These are phyloP conservation scores for Pagrus major DNA, from an alignment of 2,113 vertebrate species.

Conservation along the genomic window DNA sequence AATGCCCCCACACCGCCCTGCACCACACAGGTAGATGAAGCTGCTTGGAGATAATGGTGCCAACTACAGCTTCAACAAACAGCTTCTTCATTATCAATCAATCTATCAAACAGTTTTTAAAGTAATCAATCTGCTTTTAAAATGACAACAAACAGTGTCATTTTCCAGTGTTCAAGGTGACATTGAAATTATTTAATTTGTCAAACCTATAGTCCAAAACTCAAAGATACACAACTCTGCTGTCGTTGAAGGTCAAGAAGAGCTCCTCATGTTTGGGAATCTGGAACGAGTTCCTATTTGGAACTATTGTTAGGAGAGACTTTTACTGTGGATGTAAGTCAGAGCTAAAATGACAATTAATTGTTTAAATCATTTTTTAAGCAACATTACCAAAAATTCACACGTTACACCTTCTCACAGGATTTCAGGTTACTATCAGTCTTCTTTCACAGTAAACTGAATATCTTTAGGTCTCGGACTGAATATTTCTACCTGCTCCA, in stretches of 20 bases:
- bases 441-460: not conserved
- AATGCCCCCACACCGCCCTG: conserved; percentile 11
- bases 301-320: no score
- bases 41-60: conserved; percentile 5
- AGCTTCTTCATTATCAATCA: not conserved
- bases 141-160: not conserved
- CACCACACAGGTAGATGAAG: not conserved
- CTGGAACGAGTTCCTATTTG: no score
- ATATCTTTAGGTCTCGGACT: not conserved
- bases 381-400: not conserved
- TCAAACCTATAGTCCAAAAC: not conserved
- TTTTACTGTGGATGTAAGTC: no score
- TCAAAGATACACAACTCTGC: not conserved
- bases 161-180: not conserved
- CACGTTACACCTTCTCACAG: not conserved
- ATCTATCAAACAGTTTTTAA: not conserved
- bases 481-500: not conserved
- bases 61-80: conserved; percentile 6
- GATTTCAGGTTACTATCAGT: not conserved
- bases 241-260: not conserved
- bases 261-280: not conserved
- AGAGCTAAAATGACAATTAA: no score
- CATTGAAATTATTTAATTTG: not conserved
- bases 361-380: not conserved
- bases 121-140: not conserved